A percentile compares a stretch with the other conserved stretches of the same genome.
Conservation (phyloP, 2,113 vertebrate genomes). For the Etia nguti region DNA sequence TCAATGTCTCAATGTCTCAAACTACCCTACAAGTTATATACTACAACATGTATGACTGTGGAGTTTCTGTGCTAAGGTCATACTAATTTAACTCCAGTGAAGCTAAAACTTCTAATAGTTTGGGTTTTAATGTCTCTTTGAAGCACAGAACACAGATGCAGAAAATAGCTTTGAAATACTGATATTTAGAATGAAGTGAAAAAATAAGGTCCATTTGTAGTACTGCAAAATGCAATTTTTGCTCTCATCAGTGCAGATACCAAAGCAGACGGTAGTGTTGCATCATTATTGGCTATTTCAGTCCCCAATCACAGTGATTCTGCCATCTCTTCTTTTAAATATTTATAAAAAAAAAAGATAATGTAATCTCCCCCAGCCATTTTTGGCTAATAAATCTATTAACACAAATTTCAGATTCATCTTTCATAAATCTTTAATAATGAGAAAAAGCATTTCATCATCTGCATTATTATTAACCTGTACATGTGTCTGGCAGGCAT, state of each 20-base stretch:
- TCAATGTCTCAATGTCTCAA: background rate
- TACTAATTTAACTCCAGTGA: background rate
- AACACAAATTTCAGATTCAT: background rate
- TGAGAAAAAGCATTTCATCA: background rate
- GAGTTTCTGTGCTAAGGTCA: background rate
- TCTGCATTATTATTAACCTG: background rate
- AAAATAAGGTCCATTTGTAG: constrained; percentile 6
- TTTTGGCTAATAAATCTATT: constrained; percentile 26
- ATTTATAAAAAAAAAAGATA: constrained; percentile 42
- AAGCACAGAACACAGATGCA: background rate
- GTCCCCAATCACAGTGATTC: constrained; percentile 13
- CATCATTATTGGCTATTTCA: constrained; percentile 34
- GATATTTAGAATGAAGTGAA: background rate
- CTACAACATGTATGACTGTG: background rate
- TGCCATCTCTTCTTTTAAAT: constrained; percentile 41
- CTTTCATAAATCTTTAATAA: constrained; percentile 20
- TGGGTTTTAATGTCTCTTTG: background rate
- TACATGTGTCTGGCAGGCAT: background rate
- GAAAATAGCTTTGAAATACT: background rate
- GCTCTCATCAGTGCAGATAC: constrained; percentile 6
- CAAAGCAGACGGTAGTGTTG: constrained; percentile 28
- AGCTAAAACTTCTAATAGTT: background rate
- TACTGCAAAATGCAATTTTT: constrained; percentile 1
- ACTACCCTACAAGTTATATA: background rate
- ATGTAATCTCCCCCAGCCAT: background rate